Percentiles rank a stretch among this genome's conserved stretches.
phyloP scores from a whole-genome alignment of 2,888 invertebrate genomes.

The Trachelus stipa region DNA sequence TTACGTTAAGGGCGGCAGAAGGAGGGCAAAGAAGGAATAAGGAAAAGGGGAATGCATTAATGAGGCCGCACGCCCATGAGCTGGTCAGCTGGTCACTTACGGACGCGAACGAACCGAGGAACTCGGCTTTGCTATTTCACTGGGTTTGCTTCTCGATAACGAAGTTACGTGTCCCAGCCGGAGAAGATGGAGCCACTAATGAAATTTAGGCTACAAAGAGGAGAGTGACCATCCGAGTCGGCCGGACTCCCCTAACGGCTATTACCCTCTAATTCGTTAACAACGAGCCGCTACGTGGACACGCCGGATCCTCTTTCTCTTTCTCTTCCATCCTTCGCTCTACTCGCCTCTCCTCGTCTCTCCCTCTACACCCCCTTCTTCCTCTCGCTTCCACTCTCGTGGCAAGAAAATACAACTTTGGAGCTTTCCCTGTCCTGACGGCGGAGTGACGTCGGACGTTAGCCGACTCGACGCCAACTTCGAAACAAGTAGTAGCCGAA shows the following conservation, averaged over 20 bases:
- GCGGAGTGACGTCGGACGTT: neutral
- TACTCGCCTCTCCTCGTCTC: neutral
- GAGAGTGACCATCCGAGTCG: constrained; percentile 28
- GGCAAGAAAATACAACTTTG: neutral
- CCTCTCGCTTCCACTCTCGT: neutral
- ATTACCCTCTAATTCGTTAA: constrained; percentile 8
- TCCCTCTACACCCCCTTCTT: neutral
- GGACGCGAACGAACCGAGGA: constrained; percentile 37
- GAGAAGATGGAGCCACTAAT: constrained; percentile 55
- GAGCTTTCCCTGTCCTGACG: neutral
- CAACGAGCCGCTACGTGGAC: neutral
- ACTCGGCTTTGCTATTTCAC: constrained; percentile 55
- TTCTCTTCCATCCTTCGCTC: neutral
- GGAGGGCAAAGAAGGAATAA: neutral
- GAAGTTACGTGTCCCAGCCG: constrained; percentile 44
- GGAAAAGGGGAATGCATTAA: neutral
- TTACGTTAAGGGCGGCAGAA: neutral
- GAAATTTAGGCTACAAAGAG: constrained; percentile 62
- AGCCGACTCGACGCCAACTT: neutral
- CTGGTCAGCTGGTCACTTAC: neutral
- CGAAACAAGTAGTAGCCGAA: neutral
- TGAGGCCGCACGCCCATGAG: neutral
- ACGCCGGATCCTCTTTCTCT: neutral
- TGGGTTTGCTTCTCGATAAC: constrained; percentile 59
- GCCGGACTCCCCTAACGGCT: constrained; percentile 1